Evolutionary conservation across 2,113 vertebrate genomes (phyloP).

Genomic region (Bufo gargarizans): DNA sequence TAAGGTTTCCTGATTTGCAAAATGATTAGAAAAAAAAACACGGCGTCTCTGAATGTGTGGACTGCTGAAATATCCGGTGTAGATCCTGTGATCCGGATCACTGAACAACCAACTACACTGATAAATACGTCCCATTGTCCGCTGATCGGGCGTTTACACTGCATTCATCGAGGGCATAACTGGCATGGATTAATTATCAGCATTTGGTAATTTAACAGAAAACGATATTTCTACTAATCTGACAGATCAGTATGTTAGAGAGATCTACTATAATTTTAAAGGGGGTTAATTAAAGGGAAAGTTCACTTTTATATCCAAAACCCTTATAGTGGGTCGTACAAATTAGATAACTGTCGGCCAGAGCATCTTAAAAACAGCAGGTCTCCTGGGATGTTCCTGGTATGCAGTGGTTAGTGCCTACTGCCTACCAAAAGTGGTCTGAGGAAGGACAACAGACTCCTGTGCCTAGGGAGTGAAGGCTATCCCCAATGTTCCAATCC

Average conservation of each 20-base stretch:
- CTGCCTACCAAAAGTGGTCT: no score
- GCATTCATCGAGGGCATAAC: background rate
- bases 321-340: background rate
- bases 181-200: background rate
- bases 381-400: no score
- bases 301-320: background rate
- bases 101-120: slow-evolving; percentile 14
- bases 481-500: no score
- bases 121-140: slow-evolving; percentile 12
- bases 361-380: no score
- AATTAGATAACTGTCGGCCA: no score
- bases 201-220: background rate
- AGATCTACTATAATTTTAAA: background rate
- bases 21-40: background rate
- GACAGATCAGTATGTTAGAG: no score
- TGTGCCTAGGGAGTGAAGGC: no score
- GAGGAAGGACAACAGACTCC: no score
- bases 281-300: background rate
- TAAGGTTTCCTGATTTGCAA: slow-evolving; percentile 32
- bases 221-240: background rate
- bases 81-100: slow-evolving; percentile 16
- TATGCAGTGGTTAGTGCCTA: no score
- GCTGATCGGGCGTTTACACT: background rate
- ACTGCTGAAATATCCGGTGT: slow-evolving; percentile 28
- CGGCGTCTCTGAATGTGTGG: background rate